Evolutionary conservation across 2,113 vertebrate species (phyloP).

Genomic region (Datnioides undecimradiatus): DNA sequence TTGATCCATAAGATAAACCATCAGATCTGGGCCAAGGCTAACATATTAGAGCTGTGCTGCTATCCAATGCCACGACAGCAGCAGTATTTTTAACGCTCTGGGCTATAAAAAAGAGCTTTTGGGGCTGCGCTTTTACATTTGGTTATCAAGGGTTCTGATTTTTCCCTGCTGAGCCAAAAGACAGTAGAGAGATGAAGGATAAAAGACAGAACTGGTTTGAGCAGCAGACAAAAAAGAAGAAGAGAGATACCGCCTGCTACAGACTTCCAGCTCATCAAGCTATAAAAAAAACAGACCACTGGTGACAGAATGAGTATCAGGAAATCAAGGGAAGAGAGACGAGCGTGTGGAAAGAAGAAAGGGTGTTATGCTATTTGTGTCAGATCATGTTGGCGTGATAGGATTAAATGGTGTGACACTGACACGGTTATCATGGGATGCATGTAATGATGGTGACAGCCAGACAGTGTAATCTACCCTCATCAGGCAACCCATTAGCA

Average conservation of each 20-base stretch:
- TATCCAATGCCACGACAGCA: slow-evolving; percentile 24
- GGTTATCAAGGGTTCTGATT: slow-evolving; percentile 42
- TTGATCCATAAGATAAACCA: slow-evolving; percentile 74
- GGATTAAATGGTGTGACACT: slow-evolving; percentile 69
- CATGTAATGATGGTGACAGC: slow-evolving; percentile 55
- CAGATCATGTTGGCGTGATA: slow-evolving; percentile 54
- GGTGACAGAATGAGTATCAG: slow-evolving; percentile 51
- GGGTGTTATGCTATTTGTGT: slow-evolving; percentile 55
- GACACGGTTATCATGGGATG: slow-evolving; percentile 67
- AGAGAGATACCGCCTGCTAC: slow-evolving; percentile 6
- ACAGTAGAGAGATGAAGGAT: slow-evolving; percentile 49
- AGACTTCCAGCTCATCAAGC: slow-evolving; percentile 53
- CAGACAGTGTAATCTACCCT: slow-evolving; percentile 53
- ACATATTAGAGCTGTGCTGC: slow-evolving; percentile 35
- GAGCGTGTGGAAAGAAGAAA: slow-evolving; percentile 11
- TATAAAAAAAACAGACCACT: slow-evolving; percentile 48
- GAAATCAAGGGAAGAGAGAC: slow-evolving; percentile 42
- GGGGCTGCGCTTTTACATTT: slow-evolving; percentile 22
- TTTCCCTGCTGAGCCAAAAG: slow-evolving; percentile 51
- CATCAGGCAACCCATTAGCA: slow-evolving; percentile 70
- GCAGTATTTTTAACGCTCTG: slow-evolving; percentile 33
- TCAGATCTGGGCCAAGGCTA: slow-evolving; percentile 59
- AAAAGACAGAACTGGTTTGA: slow-evolving; percentile 32
- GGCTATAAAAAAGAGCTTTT: slow-evolving; percentile 42
- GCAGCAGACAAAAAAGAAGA: slow-evolving; percentile 31